These are phyloP conservation scores for Drosophila biarmipes DNA, from an alignment of 1,140 invertebrate species.

Conservation along the genomic window DNA sequence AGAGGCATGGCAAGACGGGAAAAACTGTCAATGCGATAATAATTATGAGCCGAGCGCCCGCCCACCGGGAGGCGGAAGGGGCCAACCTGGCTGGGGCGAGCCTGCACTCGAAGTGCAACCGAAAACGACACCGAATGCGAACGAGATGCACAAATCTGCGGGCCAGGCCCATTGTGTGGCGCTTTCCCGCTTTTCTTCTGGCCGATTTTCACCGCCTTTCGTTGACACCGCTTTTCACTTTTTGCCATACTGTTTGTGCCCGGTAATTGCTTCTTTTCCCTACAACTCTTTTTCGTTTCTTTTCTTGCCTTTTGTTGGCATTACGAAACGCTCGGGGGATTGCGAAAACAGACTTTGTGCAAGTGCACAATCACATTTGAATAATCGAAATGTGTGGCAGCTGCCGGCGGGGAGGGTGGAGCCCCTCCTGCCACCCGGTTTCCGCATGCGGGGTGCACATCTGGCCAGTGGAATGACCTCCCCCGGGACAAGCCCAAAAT, in stretches of 20 bases:
- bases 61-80: background rate
- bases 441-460: conserved; percentile 6
- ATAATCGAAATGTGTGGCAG: conserved; percentile 20
- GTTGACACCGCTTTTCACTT: conserved; percentile 42
- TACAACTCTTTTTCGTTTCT: background rate
- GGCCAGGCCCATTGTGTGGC: conserved; percentile 1
- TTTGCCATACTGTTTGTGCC: conserved; percentile 18
- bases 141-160: conserved; percentile 26
- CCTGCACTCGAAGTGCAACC: background rate
- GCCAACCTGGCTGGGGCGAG: background rate
- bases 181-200: conserved; percentile 27
- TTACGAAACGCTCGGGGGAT: conserved; percentile 24
- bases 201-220: conserved; percentile 34
- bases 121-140: conserved; percentile 22
- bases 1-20: conserved; percentile 5
- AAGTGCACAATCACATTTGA: conserved; percentile 26
- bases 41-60: conserved; percentile 26
- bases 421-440: too few species aligned
- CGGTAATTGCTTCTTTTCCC: conserved; percentile 29
- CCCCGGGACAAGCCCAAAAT: conserved; percentile 5
- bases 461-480: conserved; percentile 24
- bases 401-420: background rate
- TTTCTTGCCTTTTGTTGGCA: conserved; percentile 4
- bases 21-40: conserved; percentile 57
- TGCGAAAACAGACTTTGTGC: conserved; percentile 18